Percentiles rank a stretch among this genome's conserved stretches.
phyloP scores from a whole-genome alignment of 2,113 vertebrate species.

The Haemorhous mexicanus region DNA sequence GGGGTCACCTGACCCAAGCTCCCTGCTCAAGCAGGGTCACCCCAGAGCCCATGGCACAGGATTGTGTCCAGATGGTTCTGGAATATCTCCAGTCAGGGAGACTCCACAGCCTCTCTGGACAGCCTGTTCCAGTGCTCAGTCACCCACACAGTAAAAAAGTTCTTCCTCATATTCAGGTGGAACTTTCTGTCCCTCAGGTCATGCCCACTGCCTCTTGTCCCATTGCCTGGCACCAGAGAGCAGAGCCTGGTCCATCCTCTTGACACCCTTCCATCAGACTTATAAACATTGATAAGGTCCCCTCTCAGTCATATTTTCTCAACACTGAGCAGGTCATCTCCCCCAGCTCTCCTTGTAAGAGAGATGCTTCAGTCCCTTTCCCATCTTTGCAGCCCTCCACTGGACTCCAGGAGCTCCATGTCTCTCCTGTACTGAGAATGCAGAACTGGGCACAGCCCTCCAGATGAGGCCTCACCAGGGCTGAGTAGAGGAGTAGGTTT shows the following conservation, averaged over 20 bases:
- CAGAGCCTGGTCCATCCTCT: neutral
- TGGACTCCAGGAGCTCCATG: neutral
- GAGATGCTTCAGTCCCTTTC: neutral
- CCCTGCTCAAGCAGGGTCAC: neutral
- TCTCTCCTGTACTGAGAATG: neutral
- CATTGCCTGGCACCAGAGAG: rapidly evolving
- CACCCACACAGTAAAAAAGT: neutral
- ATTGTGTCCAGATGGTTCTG: neutral
- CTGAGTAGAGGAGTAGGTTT: neutral
- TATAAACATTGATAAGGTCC: neutral
- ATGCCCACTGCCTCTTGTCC: neutral
- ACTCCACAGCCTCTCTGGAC: neutral
- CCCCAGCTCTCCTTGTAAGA: neutral
- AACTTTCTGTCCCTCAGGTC: neutral
- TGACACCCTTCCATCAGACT: neutral
- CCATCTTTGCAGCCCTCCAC: neutral
- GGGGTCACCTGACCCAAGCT: neutral
- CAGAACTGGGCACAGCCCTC: neutral
- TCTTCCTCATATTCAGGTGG: neutral
- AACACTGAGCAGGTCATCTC: neutral
- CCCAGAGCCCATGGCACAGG: neutral
- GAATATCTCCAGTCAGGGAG: neutral
- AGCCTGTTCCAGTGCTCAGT: neutral
- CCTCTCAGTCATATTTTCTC: neutral
- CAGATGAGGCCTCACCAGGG: neutral